Evolutionary conservation across 2,888 invertebrate genomes (phyloP), one percentile per base, ranked within the genome.

Genomic region (Linnaemya tessellans): DNA sequence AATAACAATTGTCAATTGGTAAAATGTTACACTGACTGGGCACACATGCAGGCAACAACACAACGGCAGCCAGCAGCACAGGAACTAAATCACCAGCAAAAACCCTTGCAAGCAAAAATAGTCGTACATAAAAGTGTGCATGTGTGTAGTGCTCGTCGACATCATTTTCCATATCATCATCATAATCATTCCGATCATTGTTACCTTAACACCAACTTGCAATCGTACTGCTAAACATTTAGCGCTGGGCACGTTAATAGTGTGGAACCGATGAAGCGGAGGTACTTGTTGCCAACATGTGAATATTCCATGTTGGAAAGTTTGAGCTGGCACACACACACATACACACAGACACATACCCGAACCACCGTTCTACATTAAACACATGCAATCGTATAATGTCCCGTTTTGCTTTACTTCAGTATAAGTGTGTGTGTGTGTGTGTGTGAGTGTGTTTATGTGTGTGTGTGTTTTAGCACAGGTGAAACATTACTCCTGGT

Each of bases 1-100:
- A 78, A 75, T 64, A 81, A 80, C 80, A 86, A 84, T 74, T 84
- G 85, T 80, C 82, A 85, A 82, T 82, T 85, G 79, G 79, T 71
- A 62, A 85, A 85, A 78, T 68, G 80, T 78, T 68, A 41, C 81
- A 84, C 74, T 79, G 65, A 60, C 64, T 65, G 43, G 70, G 43
- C 77, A 83, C 46, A 41, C 20, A 51, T 43, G 79, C 10, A 46
- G 51, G 22, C 65, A 71, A 54, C 64, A 70, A 51, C 5, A 30
- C 30, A 30, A 30, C 30, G 30, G n/a, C n/a, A n/a, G n/a, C n/a
- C n/a, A n/a, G n/a, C n/a, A n/a, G n/a, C n/a, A 73, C 67, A 49
- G 58, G 3, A 62, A 70, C 67, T 35, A 65, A 65, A 65, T 78
- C 78, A 73, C 71, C 67, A 62, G 46, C 18, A 70, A 51, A 43